phyloP scores from a whole-genome alignment of 2,113 vertebrate genomes.

The Dicaeum eximium region DNA sequence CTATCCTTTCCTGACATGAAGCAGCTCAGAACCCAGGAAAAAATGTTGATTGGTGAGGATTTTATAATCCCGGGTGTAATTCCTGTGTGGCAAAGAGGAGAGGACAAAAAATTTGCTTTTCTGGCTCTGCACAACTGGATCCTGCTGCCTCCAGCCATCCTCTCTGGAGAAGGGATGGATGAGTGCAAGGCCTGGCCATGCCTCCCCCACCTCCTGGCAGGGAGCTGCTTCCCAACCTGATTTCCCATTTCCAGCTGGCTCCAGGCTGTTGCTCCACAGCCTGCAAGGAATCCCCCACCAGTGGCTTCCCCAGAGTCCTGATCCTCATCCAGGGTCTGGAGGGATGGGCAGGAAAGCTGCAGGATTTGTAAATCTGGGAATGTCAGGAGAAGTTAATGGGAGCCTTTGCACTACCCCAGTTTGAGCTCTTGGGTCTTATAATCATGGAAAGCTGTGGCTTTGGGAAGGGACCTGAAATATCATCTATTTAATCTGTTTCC shows the following conservation, averaged over 20 bases:
- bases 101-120: not conserved
- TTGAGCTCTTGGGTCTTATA: not conserved
- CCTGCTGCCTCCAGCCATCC: not conserved
- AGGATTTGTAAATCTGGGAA: not conserved
- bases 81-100: not conserved
- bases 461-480: not conserved
- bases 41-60: not conserved
- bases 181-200: accelerated
- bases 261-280: not conserved
- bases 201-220: not conserved
- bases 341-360: not conserved
- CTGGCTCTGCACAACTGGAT: accelerated
- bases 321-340: not conserved
- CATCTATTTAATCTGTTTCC: accelerated
- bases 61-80: not conserved
- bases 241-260: not conserved
- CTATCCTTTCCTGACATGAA: not conserved
- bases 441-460: not conserved
- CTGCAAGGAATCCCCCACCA: not conserved
- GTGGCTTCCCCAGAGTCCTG: not conserved
- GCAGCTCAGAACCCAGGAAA: not conserved
- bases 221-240: not conserved
- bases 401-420: not conserved
- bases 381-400: not conserved
- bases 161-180: not conserved